Percentiles rank a stretch among this genome's conserved stretches.
Conservation (phyloP, 2,888 invertebrate species). For the Molorchus minor region DNA sequence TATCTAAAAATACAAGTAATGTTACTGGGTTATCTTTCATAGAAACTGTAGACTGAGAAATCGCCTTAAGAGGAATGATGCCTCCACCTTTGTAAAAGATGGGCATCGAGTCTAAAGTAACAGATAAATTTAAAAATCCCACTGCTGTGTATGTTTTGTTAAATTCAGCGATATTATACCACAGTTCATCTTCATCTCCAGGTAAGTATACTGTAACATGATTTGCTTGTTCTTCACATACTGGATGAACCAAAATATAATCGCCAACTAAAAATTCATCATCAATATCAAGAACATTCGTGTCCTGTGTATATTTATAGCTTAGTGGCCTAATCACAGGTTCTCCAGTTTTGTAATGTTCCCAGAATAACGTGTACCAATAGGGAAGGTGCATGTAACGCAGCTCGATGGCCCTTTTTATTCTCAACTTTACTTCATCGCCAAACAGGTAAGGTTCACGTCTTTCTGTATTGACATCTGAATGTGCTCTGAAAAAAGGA, state of each 20-base stretch:
- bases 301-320: slow-evolving; percentile 85
- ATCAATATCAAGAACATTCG: slow-evolving; percentile 79
- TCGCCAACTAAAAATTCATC: slow-evolving; percentile 76
- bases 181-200: slow-evolving; percentile 25
- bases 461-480: slow-evolving; percentile 94
- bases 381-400: slow-evolving; percentile 89
- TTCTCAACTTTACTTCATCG: slow-evolving; percentile 72
- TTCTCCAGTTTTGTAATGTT: slow-evolving; percentile 80
- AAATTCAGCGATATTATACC: slow-evolving; percentile 23
- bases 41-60: slow-evolving; percentile 34
- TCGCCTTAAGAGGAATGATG: slow-evolving; percentile 45
- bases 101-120: slow-evolving; percentile 26
- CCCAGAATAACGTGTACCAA: slow-evolving; percentile 91
- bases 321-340: slow-evolving; percentile 91
- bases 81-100: slow-evolving; percentile 39
- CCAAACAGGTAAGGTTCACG: slow-evolving; percentile 95
- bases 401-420: slow-evolving; percentile 76
- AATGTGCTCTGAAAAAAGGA: slow-evolving; percentile 94
- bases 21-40: slow-evolving; percentile 43
- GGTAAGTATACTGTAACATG: slow-evolving; percentile 29
- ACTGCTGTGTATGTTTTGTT: slow-evolving; percentile 9
- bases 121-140: slow-evolving; percentile 18
- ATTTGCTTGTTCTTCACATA: slow-evolving; percentile 13
- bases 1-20: slow-evolving; percentile 42
- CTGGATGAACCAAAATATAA: slow-evolving; percentile 20